A percentile compares a stretch with the other conserved stretches of the same genome.
These are phyloP conservation scores for Chondrilla cf. caribensis DNA, from an alignment of 37 sponge, comb jelly and placozoan species.

Conservation along the genomic window DNA sequence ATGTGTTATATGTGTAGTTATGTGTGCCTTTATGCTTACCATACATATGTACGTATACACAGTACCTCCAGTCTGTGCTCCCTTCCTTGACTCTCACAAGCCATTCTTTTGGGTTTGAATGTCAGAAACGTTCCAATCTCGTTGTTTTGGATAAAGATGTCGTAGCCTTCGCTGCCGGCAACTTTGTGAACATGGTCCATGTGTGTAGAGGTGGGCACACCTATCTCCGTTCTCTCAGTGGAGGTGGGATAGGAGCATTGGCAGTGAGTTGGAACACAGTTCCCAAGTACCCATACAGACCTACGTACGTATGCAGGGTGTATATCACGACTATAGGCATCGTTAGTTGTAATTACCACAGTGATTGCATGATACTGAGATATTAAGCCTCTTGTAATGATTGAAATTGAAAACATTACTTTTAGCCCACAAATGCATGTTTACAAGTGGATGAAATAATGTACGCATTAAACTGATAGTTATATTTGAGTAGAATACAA, in stretches of 20 bases:
- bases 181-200: slow-evolving; percentile 78
- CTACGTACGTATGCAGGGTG: neutral
- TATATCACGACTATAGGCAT: too few relatives aligned
- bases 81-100: slow-evolving; percentile 35
- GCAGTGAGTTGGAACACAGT: slow-evolving; percentile 79
- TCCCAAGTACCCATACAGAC: neutral
- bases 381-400: too few relatives aligned
- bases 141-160: slow-evolving; percentile 65
- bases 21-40: neutral
- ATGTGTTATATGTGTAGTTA: neutral
- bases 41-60: neutral
- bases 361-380: too few relatives aligned
- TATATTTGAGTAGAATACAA: too few relatives aligned
- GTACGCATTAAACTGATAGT: too few relatives aligned
- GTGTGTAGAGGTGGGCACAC: slow-evolving; percentile 60
- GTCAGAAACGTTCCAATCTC: slow-evolving; percentile 86
- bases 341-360: too few relatives aligned
- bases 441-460: too few relatives aligned
- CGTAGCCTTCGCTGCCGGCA: slow-evolving; percentile 87
- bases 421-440: too few relatives aligned
- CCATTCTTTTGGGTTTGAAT: slow-evolving; percentile 97
- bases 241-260: slow-evolving; percentile 91
- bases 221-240: slow-evolving; percentile 77
- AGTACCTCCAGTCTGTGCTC: neutral
- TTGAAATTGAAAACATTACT: too few relatives aligned